Conservation (phyloP, 2,797 vertebrate species). For the Rhinichthys osculus region DNA sequence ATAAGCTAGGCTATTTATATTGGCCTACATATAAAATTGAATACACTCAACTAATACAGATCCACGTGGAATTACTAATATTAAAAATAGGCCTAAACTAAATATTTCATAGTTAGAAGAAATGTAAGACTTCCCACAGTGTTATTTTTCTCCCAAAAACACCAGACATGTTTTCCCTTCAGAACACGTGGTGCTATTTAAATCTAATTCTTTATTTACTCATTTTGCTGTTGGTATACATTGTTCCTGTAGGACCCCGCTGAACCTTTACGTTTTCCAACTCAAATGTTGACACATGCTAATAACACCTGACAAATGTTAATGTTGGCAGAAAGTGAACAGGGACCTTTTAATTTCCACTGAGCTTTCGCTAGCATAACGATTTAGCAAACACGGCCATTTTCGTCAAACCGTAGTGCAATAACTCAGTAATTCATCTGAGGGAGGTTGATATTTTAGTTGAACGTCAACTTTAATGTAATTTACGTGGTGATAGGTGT, state of each 20-base stretch:
- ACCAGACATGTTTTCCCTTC: neutral
- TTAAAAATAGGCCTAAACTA: neutral
- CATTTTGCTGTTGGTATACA: slow-evolving; percentile 16
- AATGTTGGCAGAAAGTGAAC: slow-evolving; percentile 41
- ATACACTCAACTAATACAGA: neutral
- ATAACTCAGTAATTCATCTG: slow-evolving; percentile 12
- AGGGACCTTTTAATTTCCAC: slow-evolving; percentile 9
- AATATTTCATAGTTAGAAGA: neutral
- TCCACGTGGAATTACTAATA: neutral
- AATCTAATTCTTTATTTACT: slow-evolving; percentile 23
- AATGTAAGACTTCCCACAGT: neutral
- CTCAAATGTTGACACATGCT: slow-evolving; percentile 50
- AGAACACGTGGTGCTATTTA: neutral
- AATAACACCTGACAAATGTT: slow-evolving; percentile 49
- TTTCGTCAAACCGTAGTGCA: slow-evolving; percentile 9
- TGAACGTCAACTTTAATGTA: slow-evolving; percentile 12
- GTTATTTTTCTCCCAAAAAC: neutral
- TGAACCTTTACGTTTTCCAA: slow-evolving; percentile 35
- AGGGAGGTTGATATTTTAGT: neutral
- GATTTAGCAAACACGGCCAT: slow-evolving; percentile 2
- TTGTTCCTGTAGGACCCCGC: slow-evolving; percentile 30
- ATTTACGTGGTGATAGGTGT: neutral
- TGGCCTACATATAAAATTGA: neutral
- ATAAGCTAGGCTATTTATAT: neutral
- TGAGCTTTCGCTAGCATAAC: slow-evolving; percentile 2